phyloP scores from a whole-genome alignment of 2,113 vertebrate species.

The Pedionomus torquatus region DNA sequence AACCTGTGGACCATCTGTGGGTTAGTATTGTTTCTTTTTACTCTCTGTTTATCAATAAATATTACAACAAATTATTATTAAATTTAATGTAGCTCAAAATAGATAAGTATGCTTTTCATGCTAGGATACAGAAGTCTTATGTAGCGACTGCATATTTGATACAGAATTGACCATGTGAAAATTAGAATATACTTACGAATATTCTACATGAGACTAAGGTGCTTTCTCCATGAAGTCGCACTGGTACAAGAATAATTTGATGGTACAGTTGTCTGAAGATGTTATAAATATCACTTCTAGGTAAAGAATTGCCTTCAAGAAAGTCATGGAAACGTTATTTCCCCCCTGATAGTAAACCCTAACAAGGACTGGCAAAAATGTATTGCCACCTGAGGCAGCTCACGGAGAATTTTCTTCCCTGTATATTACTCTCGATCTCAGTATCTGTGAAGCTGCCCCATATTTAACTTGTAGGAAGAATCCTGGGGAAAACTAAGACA shows the following conservation, averaged over 20 bases:
- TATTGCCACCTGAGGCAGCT: neutral
- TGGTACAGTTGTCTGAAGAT: neutral
- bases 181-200: neutral
- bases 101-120: neutral
- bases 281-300: neutral
- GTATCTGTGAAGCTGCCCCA: neutral
- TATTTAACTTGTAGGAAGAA: neutral
- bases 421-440: rapidly evolving
- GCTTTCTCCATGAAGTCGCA: neutral
- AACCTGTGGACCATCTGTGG: rapidly evolving
- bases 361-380: neutral
- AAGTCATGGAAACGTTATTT: neutral
- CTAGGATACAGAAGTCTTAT: neutral
- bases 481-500: neutral
- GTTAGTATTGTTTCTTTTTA: neutral
- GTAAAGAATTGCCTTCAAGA: neutral
- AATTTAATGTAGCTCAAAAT: neutral
- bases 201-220: rapidly evolving
- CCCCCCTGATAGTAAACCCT: neutral
- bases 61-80: neutral
- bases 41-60: neutral
- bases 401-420: rapidly evolving
- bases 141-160: too few species aligned
- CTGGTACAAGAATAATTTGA: neutral
- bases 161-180: neutral